Conservation (phyloP, 1,140 invertebrate genomes). For the Ceratina calcarata region DNA sequence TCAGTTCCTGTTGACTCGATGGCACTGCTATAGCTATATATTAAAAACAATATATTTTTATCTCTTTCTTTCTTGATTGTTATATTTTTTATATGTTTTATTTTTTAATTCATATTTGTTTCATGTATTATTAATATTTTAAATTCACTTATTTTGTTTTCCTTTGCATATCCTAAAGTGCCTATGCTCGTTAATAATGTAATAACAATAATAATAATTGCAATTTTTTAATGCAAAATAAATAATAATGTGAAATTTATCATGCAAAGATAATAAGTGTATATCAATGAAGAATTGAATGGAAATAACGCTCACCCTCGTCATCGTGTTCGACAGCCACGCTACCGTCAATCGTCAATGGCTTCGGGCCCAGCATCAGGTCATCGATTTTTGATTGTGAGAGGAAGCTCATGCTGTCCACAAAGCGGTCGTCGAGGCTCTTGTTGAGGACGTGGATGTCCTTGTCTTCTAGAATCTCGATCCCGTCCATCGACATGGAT, state of each 20-base stretch:
- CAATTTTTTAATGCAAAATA: neutral
- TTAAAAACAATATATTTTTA: too few relatives aligned
- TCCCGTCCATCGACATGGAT: slow-evolving; percentile 61
- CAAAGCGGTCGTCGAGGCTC: slow-evolving; percentile 70
- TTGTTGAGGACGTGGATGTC: slow-evolving; percentile 71
- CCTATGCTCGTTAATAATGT: too few relatives aligned
- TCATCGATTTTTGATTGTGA: slow-evolving; percentile 75
- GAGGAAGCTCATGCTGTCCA: slow-evolving; percentile 70
- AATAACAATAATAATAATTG: too few relatives aligned
- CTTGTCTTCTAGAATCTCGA: slow-evolving; percentile 75
- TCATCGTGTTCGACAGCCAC: slow-evolving; percentile 50
- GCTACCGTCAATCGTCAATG: slow-evolving; percentile 53
- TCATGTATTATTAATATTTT: too few relatives aligned
- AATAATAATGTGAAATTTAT: neutral
- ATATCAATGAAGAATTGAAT: neutral
- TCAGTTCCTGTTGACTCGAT: slow-evolving; percentile 59
- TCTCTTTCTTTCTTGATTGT: too few relatives aligned
- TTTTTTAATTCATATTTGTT: too few relatives aligned
- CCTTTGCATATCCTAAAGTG: too few relatives aligned
- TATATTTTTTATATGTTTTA: too few relatives aligned
- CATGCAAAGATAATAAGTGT: too few relatives aligned
- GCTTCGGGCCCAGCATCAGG: slow-evolving; percentile 69
- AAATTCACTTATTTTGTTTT: too few relatives aligned
- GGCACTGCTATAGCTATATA: slow-evolving; percentile 47
- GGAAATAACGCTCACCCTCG: slow-evolving; percentile 46